Base-by-base conservation (phyloP, 92 coral and sea anemone species). In the Phymanthus crucifer region DNA sequence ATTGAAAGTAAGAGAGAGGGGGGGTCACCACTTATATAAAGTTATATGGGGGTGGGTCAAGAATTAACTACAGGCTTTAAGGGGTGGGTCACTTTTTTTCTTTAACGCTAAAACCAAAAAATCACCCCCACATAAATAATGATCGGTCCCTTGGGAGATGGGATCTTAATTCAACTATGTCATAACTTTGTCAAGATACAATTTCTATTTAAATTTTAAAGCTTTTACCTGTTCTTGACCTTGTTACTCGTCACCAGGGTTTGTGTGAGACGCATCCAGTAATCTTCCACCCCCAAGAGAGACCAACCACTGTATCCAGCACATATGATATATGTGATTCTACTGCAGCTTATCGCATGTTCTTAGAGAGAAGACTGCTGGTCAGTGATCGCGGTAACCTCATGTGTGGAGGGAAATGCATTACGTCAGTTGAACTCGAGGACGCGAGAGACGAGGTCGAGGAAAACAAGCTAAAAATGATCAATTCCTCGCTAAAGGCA, bases 231-330 rank as follows among this genome's bases (percentile, higher is more conserved):
- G 34, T 73, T 3, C 4, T 21, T 23, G 8, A 24, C 35, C 32
- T 48, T 69, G 26, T 31, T 11, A 3, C 36, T 74, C 46, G 64
- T 57, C n/a, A 21, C 24, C 71, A 92, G 97, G 80, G 73, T 46
- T 80, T 85, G 43, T 87, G 92, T 65, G 97, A 92, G 80, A 84
- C 90, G 23, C 91, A 61, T 33, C 94, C 97, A 11, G 97, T 92
- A 19, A 79, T 90, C 46, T 91, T 90, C 67, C 78, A 92, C 78
- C 86, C 86, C 32, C 58, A 81, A 70, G 74, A 78, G n/a, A 77
- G 79, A 57, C 61, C 43, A 43, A 47, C 73, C 16, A n/a, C 27
- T 26, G 27, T 73, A 17, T 58, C 84, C 56, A 43, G 78, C 32
- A 21, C 45, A 43, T 14, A 2, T 31, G 56, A 29, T 21, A 27